Base-by-base conservation (phyloP, 2,113 vertebrate species). In the Mustela nigripes region DNA sequence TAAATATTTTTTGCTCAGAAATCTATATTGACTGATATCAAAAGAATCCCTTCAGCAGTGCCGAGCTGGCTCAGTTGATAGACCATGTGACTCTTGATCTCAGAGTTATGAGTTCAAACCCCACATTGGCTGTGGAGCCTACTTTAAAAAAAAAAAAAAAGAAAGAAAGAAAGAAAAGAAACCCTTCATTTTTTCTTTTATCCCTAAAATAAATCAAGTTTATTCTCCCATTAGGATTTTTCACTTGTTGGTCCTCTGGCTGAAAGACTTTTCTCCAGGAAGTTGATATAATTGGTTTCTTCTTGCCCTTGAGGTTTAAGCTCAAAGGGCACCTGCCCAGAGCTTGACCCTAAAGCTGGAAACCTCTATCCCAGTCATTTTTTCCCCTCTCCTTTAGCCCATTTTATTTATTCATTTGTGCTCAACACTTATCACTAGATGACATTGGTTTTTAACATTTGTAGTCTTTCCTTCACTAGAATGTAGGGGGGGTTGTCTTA, bases 1-100 rank as follows among this genome's bases (percentile, higher is more conserved):
- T 31, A 95, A 91, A 91, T 89, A 82, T 22, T n/a, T 36, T 8
- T 84, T 91, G n/a, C 48, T 95, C 26, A 65, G 71, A 85, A 88
- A 81, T 76, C 15, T 56, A 31, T 19, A 81, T 53, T 79, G 24
- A 63, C 18, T 65, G 31, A 60, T n/a, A 79, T 74, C 21, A 63
- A 3, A 4, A 81, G 21, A 92, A 67, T 16, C 5, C 63, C 63
- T 67, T 67, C 63, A 67, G 31, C 14, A 15, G 31, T 33, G 31
- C 63, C 31, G 33, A 33, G 31, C 63, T 67, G 15, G 63, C 31
- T 67, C 63, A 67, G 63, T 33, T 67, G 63, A 15, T 33, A 33
- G 63, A 33, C 14, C 15, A 67, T 33, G 63, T 6, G 33, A 67
- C 31, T 67, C 63, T 16, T 67, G 31, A 67, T 36, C 67, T 69